A percentile compares a stretch with the other conserved stretches of the same genome.
Conservation (phyloP, 2,888 invertebrate genomes). For the Petrolisthes cinctipes region DNA sequence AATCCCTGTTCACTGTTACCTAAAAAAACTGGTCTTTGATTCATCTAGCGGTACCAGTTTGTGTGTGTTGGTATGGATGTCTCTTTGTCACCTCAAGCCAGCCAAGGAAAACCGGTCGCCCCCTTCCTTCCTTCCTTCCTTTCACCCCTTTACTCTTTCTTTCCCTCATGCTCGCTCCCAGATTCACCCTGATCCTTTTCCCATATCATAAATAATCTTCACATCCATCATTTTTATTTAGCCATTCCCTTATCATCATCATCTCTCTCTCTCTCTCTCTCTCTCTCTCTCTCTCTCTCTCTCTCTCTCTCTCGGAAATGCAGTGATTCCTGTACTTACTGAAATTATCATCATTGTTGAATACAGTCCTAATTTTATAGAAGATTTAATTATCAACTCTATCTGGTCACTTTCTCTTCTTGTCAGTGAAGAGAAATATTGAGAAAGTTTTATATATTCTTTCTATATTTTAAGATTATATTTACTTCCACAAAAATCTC, state of each 20-base stretch:
- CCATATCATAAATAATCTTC: not conserved
- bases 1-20: not conserved
- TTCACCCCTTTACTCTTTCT: not conserved
- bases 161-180: not conserved
- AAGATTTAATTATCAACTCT: too few species aligned
- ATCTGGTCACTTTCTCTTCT: not conserved
- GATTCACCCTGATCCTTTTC: not conserved
- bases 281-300: not conserved
- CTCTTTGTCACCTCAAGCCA: too few species aligned
- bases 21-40: too few species aligned
- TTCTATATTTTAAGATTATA: too few species aligned
- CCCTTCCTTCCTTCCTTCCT: not conserved
- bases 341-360: not conserved
- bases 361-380: not conserved
- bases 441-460: too few species aligned
- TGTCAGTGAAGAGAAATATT: too few species aligned
- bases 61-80: too few species aligned
- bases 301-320: not conserved
- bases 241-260: not conserved
- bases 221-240: not conserved
- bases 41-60: too few species aligned
- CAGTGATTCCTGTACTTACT: not conserved
- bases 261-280: not conserved
- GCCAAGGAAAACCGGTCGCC: too few species aligned
- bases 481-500: too few species aligned